These are phyloP conservation scores for Hylaeus volcanicus DNA, from an alignment of 1,140 invertebrate genomes.

Conservation along the genomic window DNA sequence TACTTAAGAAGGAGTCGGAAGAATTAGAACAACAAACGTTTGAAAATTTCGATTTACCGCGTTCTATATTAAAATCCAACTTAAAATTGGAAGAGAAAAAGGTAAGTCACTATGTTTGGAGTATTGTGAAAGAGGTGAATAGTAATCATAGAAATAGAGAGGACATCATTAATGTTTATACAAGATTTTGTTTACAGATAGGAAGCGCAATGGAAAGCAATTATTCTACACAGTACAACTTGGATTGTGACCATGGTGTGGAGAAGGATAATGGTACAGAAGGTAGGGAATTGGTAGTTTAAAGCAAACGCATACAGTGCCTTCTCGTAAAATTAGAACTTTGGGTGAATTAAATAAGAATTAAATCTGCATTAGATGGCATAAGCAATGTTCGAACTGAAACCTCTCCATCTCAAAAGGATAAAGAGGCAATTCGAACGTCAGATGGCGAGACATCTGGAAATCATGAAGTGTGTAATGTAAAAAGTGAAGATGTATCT, in stretches of 20 bases:
- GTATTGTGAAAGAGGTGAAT: neutral
- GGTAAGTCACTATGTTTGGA: neutral
- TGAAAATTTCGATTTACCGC: conserved; percentile 38
- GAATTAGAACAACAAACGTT: conserved; percentile 44
- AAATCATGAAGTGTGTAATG: conserved; percentile 20
- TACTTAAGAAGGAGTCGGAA: conserved; percentile 62
- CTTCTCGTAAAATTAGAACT: conserved; percentile 38
- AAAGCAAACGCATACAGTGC: conserved; percentile 38
- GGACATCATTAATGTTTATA: neutral
- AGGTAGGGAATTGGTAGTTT: conserved; percentile 24
- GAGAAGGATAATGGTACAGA: conserved; percentile 17
- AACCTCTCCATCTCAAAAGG: conserved; percentile 16
- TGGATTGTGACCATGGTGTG: conserved; percentile 2
- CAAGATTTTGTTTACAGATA: neutral
- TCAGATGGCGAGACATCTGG: conserved; percentile 6
- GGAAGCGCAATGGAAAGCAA: conserved; percentile 17
- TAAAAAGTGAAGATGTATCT: conserved; percentile 23
- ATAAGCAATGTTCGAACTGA: conserved; percentile 20
- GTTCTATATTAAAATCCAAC: conserved; percentile 51
- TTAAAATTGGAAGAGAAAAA: conserved; percentile 22
- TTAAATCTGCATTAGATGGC: conserved; percentile 28
- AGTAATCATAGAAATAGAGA: neutral
- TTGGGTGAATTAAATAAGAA: conserved; percentile 28
- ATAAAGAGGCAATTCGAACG: conserved; percentile 1
- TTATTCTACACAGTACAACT: conserved; percentile 10